Evolutionary conservation across 2,113 vertebrate genomes (phyloP).

Genomic region (Tetrao urogallus): DNA sequence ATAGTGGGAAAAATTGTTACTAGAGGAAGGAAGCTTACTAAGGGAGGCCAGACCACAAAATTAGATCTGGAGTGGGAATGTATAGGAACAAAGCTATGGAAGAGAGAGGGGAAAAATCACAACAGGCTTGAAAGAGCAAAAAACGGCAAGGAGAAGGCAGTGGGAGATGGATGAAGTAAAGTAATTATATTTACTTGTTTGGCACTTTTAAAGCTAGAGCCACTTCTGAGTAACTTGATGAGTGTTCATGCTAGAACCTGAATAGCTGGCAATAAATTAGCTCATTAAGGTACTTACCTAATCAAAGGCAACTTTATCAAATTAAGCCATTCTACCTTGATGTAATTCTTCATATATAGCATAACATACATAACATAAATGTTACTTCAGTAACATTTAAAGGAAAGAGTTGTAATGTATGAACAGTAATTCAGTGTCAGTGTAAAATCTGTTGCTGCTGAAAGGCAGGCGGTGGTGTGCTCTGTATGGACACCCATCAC

Average conservation of each 20-base stretch:
- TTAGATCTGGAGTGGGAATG: conserved; percentile 11
- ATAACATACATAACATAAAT: too few relatives aligned
- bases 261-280: neutral
- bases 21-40: conserved; percentile 6
- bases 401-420: neutral
- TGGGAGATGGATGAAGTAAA: neutral
- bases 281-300: neutral
- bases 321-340: conserved; percentile 13
- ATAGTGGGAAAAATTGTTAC: conserved; percentile 11
- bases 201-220: neutral
- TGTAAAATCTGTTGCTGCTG: neutral
- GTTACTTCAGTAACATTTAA: neutral
- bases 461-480: conserved; percentile 25
- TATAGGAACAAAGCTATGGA: neutral
- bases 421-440: neutral
- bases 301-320: neutral
- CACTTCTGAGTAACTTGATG: neutral
- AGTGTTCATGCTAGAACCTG: neutral
- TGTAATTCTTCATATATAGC: neutral
- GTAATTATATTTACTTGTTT: neutral
- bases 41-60: conserved; percentile 2
- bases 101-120: neutral
- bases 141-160: neutral
- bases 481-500: neutral
- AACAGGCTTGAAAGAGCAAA: neutral